Percentiles rank a stretch among this genome's conserved stretches.
Conservation (phyloP, 2,113 vertebrate species). For the Manacus vitellinus region DNA sequence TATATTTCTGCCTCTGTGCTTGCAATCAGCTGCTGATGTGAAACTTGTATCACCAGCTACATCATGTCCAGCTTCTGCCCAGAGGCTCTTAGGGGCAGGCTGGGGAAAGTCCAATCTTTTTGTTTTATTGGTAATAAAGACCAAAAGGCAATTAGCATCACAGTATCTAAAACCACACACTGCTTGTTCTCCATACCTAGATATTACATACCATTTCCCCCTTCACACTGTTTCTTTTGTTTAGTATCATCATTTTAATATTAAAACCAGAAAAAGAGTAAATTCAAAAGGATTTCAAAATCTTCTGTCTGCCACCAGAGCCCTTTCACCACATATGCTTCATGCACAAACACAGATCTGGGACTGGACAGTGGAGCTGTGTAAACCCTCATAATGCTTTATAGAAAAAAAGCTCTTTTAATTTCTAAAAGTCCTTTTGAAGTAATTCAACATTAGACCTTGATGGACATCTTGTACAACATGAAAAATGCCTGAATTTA, state of each 20-base stretch:
- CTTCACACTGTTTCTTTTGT: not conserved
- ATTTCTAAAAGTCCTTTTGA: not conserved
- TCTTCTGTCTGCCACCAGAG: not conserved
- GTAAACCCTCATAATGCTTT: not conserved
- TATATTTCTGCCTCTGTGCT: not conserved
- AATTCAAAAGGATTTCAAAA: not conserved
- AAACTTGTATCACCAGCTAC: not conserved
- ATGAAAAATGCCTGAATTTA: not conserved
- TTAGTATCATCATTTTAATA: not conserved
- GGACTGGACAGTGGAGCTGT: not conserved
- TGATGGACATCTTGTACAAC: not conserved
- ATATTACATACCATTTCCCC: not conserved
- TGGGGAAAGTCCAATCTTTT: not conserved
- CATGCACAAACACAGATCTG: fast-evolving
- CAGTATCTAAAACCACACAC: not conserved
- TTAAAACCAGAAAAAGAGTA: not conserved
- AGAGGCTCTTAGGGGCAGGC: not conserved
- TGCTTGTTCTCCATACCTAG: not conserved
- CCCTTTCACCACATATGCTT: not conserved
- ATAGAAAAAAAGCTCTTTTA: not conserved
- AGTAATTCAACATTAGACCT: not conserved
- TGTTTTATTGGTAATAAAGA: not conserved
- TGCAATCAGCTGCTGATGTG: not conserved
- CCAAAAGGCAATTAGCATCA: not conserved
- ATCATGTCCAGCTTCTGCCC: not conserved